Base-by-base conservation (phyloP, 2,113 vertebrate genomes). In the Probosciger aterrimus region DNA sequence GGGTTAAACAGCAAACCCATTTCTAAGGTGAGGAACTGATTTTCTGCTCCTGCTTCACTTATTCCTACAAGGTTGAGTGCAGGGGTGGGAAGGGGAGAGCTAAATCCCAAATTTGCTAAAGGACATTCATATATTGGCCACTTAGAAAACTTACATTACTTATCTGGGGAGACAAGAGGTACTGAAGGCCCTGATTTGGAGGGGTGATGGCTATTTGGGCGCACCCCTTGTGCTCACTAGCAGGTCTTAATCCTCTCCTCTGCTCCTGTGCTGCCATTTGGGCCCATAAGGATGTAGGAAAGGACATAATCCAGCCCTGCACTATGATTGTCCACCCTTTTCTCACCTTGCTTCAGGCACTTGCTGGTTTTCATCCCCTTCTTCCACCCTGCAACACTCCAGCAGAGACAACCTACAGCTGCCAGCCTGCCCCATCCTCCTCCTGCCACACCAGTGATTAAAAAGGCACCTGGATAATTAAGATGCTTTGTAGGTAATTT, bases 401-500 rank as follows among this genome's bases (percentile, higher is more conserved):
- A 37, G 33, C 33, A 9, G 9, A 59, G 24, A 6, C 10, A 65
- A 53, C n/a, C 23, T 11, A 25, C 77, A 70, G 47, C 74, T 43
- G 8, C 3, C 64, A 65, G 57, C 71, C 74, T 93, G 82, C 17
- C 73, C 52, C 8, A 0, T 60, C 60, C 67, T 69, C 47, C 43
- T 43, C 52, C 68, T 9, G 22, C 86, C 37, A 23, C 37, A 74
- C 90, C 30, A 49, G 44, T 80, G 83, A 90, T 75, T 88, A 67
- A 96, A 96, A 85, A 82, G 70, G 57, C 68, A 85, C 85, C 91
- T 94, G 47, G 92, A 79, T 94, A 96, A 97, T 96, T 90, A 96
- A 92, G 93, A 68, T 44, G 73, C 77, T 91, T 95, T 50, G 67
- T 44, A 89, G 95, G 88, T 88, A 92, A 95, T 94, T 97, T 96